Evolutionary conservation across 2,888 invertebrate genomes (phyloP), one percentile per base, ranked within the genome.

Genomic region (Eledona agricola): DNA sequence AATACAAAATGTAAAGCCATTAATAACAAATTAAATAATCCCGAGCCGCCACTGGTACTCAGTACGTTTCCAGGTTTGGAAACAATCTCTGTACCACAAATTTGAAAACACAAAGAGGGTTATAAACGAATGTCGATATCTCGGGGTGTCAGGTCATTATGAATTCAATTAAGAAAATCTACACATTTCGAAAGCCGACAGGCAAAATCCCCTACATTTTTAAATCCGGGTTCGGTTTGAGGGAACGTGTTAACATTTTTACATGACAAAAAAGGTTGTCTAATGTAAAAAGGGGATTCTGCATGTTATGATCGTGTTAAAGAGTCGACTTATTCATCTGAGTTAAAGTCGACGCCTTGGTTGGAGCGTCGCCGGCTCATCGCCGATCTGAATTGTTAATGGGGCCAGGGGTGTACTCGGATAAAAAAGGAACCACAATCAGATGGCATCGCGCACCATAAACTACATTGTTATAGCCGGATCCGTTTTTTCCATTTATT

Each of bases 321-420:
- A 66, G 56, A 69, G 65, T 56, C 63, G 63, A 66, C 68, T 72
- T 71, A 72, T 72, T 72, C 72, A 72, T 72, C 70, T 68, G 60
- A 55, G 35, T 51, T 53, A 29, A 49, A 49, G 49, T 43, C 54
- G 49, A 32, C 49, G 49, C 35, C 54, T 49, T 37, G 38, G 46
- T 7, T 37, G 40, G 13, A 50, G 49, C 57, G 57, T 42, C 51
- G 49, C 31, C 51, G 43, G 62, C 61, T 70, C 70, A 72, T 71
- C 71, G 64, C 63, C 69, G 70, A 74, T 74, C 72, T 73, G 71
- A 73, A 74, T 74, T 74, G 74, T 72, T 74, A 74, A 74, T 74
- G 66, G 53, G 49, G 57, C 55, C 68, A 66, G 66, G 65, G 66
- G 66, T 63, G 66, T 63, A 62, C 61, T 51, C 23, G 51, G 56